Conservation (phyloP, 1,140 invertebrate genomes). For the Drosophila serrata region DNA sequence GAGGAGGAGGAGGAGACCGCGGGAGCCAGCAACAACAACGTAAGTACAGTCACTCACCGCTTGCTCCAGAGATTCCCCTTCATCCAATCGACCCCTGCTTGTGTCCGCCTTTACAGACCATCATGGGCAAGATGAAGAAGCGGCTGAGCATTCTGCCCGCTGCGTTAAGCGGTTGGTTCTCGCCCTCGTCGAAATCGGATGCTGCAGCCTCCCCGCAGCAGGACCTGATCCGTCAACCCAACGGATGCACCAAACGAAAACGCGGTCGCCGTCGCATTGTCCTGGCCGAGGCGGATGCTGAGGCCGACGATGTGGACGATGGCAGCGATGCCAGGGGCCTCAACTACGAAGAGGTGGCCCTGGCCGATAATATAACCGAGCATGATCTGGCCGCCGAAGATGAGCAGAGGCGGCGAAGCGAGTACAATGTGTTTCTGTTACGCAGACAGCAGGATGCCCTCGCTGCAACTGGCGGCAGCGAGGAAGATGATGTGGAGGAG, state of each 20-base stretch:
- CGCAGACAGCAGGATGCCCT: slow-evolving; percentile 33
- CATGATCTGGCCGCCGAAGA: slow-evolving; percentile 71
- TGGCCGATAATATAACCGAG: slow-evolving; percentile 75
- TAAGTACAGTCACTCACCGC: slow-evolving; percentile 49
- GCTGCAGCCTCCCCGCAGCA: neutral
- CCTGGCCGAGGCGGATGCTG: slow-evolving; percentile 50
- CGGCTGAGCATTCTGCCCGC: slow-evolving; percentile 72
- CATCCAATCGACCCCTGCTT: neutral
- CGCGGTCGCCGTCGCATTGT: slow-evolving; percentile 69
- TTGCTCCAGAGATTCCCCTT: neutral
- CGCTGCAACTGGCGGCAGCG: slow-evolving; percentile 5
- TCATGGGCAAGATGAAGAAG: slow-evolving; percentile 75
- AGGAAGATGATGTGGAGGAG: slow-evolving; percentile 18
- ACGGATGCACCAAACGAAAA: slow-evolving; percentile 43
- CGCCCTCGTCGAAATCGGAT: slow-evolving; percentile 46
- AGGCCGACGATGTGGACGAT: slow-evolving; percentile 69
- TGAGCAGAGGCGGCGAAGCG: slow-evolving; percentile 66
- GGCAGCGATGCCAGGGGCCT: slow-evolving; percentile 50
- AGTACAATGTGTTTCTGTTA: slow-evolving; percentile 61
- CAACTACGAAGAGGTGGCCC: slow-evolving; percentile 67
- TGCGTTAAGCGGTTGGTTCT: slow-evolving; percentile 76
- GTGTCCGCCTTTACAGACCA: slow-evolving; percentile 53
- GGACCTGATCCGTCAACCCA: slow-evolving; percentile 34
- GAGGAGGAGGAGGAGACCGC: slow-evolving; percentile 27
- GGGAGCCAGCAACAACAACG: slow-evolving; percentile 40